phyloP scores from a whole-genome alignment of 2,797 vertebrate species.

The Florisuga fusca region DNA sequence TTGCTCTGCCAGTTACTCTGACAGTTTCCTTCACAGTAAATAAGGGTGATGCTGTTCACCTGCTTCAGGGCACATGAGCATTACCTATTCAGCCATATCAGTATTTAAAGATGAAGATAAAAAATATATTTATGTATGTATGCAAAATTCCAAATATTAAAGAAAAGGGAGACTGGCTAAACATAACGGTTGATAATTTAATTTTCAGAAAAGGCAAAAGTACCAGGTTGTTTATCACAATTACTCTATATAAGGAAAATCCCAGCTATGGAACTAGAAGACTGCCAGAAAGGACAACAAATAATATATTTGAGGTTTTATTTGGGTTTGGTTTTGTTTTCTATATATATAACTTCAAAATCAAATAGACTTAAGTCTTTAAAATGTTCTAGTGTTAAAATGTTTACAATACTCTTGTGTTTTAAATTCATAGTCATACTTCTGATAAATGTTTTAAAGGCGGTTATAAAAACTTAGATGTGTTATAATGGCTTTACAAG shows the following conservation, averaged over 20 bases:
- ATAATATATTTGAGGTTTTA: not conserved
- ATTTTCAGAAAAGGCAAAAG: conserved; percentile 81
- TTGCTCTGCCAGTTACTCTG: not conserved
- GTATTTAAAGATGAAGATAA: not conserved
- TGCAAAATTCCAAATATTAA: not conserved
- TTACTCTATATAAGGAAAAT: conserved; percentile 32
- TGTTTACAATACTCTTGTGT: not conserved
- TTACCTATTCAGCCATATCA: not conserved
- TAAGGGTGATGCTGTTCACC: not conserved
- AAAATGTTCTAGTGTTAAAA: conserved; percentile 3
- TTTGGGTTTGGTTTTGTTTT: not conserved
- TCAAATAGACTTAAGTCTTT: not conserved
- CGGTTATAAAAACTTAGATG: not conserved
- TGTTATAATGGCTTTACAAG: not conserved
- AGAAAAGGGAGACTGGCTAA: not conserved
- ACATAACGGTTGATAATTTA: not conserved
- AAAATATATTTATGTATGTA: not conserved
- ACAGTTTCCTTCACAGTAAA: not conserved
- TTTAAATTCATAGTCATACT: not conserved
- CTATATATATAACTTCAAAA: conserved; percentile 11
- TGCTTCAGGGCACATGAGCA: not conserved
- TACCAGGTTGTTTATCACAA: conserved; percentile 69
- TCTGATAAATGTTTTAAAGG: not conserved
- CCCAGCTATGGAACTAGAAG: conserved; percentile 15
- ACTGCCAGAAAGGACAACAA: conserved; percentile 50